phyloP scores from a whole-genome alignment of 2,113 vertebrate species.

The Pseudorasbora parva region DNA sequence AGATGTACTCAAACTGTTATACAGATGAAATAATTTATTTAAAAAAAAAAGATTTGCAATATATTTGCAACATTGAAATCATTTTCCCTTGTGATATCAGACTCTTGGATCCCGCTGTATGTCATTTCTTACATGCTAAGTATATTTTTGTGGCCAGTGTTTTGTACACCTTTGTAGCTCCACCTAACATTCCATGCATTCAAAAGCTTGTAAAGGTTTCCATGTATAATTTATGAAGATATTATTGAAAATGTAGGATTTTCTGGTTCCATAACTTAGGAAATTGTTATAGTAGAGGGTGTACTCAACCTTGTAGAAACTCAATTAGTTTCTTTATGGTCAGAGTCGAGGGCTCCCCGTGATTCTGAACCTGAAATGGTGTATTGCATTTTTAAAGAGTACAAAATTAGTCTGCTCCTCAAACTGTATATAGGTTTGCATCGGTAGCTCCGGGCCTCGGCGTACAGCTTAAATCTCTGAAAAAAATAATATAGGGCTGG shows the following conservation, averaged over 20 bases:
- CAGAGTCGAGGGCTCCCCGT: neutral
- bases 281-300: constrained; percentile 40
- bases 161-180: neutral
- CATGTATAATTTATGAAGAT: constrained; percentile 43
- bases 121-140: neutral
- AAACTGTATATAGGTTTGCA: constrained; percentile 40
- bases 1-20: neutral
- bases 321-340: constrained; percentile 44
- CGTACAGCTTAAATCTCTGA: constrained; percentile 22
- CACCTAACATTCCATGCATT: neutral
- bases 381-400: constrained; percentile 58
- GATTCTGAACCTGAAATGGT: constrained; percentile 50
- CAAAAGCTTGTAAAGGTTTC: constrained; percentile 21
- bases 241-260: constrained; percentile 41
- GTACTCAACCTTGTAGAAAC: constrained; percentile 34
- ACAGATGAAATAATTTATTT: no score
- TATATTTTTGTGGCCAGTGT: neutral
- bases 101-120: neutral
- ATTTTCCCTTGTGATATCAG: neutral
- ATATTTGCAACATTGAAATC: no score
- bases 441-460: constrained; percentile 40
- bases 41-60: no score
- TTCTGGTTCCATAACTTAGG: constrained; percentile 41
- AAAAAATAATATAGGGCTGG: constrained; percentile 18
- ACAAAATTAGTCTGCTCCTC: constrained; percentile 56